These are phyloP conservation scores for Pimpla rufipes DNA, from an alignment of 2,888 invertebrate species.

Conservation along the genomic window DNA sequence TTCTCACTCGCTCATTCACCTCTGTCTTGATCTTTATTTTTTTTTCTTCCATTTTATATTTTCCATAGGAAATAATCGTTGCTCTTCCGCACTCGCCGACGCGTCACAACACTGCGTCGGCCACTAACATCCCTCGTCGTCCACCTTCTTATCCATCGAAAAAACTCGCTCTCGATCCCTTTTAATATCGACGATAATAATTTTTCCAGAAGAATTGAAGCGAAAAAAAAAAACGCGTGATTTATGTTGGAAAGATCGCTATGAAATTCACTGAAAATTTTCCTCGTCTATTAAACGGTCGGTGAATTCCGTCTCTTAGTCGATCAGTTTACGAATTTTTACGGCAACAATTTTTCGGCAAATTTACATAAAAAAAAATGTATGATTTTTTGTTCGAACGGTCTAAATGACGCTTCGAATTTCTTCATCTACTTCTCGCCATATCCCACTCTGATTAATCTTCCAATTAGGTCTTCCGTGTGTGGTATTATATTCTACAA, in stretches of 20 bases:
- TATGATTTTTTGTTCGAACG: background rate
- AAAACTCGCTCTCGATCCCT: slow-evolving; percentile 12
- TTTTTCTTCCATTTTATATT: slow-evolving; percentile 54
- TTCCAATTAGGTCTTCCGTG: slow-evolving; percentile 23
- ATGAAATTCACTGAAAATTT: background rate
- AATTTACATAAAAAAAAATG: background rate
- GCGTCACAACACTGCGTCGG: slow-evolving; percentile 15
- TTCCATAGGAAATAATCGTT: slow-evolving; percentile 30
- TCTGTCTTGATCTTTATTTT: slow-evolving; percentile 51
- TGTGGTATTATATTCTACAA: slow-evolving; percentile 37
- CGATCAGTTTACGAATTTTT: background rate
- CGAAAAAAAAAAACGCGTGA: slow-evolving; percentile 1
- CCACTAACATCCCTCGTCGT: background rate
- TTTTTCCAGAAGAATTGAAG: slow-evolving; percentile 29
- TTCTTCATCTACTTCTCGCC: slow-evolving; percentile 13
- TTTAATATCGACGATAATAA: slow-evolving; percentile 18
- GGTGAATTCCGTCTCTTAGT: background rate
- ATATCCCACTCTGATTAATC: slow-evolving; percentile 31
- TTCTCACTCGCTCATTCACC: slow-evolving; percentile 60
- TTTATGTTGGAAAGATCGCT: background rate
- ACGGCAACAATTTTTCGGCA: background rate
- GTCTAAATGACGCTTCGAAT: slow-evolving; percentile 30
- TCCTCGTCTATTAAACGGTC: background rate
- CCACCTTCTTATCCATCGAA: slow-evolving; percentile 11
- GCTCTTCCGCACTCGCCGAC: slow-evolving; percentile 11